phyloP scores from a whole-genome alignment of 2,113 vertebrate genomes.

The Thalassarche chlororhynchos region DNA sequence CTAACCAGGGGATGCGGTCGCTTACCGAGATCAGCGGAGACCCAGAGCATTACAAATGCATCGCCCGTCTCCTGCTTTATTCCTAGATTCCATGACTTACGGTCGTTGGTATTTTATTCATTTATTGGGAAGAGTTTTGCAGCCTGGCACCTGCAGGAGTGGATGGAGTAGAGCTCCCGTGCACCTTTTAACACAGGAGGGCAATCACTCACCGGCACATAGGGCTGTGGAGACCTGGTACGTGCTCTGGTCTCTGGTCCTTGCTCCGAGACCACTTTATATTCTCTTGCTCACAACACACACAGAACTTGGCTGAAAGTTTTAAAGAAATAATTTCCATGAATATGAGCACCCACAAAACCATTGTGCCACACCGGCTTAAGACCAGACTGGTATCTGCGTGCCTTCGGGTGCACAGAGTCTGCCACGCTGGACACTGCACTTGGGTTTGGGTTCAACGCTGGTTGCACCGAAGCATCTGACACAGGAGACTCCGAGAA shows the following conservation, averaged over 20 bases:
- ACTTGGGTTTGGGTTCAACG: rapidly evolving
- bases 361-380: background rate
- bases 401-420: background rate
- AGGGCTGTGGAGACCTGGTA: background rate
- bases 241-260: too few relatives aligned
- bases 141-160: rapidly evolving
- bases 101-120: background rate
- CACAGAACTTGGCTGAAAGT: background rate
- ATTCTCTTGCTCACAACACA: background rate
- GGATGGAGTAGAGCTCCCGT: rapidly evolving
- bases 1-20: background rate
- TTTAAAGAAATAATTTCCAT: background rate
- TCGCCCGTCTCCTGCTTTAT: background rate
- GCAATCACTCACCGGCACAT: rapidly evolving
- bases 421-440: rapidly evolving
- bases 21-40: background rate
- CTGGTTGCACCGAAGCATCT: background rate
- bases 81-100: rapidly evolving
- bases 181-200: background rate
- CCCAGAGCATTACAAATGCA: background rate
- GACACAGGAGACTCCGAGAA: background rate
- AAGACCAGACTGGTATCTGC: rapidly evolving
- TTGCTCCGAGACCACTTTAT: background rate
- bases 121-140: background rate
- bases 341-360: background rate